Percentiles rank a stretch among this genome's conserved stretches.
Conservation (phyloP, 2,113 vertebrate genomes). For the Ailurus styani region DNA sequence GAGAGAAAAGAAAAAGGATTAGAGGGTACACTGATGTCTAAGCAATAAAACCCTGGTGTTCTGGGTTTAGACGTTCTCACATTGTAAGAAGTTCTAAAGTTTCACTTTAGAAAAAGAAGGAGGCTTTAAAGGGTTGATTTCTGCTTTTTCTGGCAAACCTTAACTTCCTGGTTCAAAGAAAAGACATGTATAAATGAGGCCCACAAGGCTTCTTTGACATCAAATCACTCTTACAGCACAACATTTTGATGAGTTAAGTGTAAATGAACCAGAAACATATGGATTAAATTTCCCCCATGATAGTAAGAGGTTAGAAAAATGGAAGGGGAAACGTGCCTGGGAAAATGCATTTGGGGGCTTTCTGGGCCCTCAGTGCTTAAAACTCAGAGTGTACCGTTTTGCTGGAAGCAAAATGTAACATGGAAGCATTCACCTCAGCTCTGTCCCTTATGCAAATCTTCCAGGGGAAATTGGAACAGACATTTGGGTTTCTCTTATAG, state of each 20-base stretch:
- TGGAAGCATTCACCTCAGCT: background rate
- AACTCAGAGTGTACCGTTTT: slow-evolving; percentile 24
- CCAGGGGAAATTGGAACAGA: background rate
- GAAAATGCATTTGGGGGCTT: slow-evolving; percentile 59
- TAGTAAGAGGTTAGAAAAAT: slow-evolving; percentile 71
- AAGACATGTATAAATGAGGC: slow-evolving; percentile 70
- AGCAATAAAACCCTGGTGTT: slow-evolving; percentile 51
- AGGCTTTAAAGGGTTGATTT: slow-evolving; percentile 60
- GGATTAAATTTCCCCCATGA: slow-evolving; percentile 70
- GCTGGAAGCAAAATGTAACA: slow-evolving; percentile 2
- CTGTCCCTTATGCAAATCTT: background rate
- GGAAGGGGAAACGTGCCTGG: background rate
- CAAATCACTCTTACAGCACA: slow-evolving; percentile 55
- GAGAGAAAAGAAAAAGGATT: slow-evolving; percentile 56
- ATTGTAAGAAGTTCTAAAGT: slow-evolving; percentile 70
- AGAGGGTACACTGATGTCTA: slow-evolving; percentile 28
- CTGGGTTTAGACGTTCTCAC: slow-evolving; percentile 64
- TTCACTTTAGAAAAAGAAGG: slow-evolving; percentile 69
- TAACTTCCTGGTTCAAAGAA: slow-evolving; percentile 73
- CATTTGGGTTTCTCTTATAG: background rate
- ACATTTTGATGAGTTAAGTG: slow-evolving; percentile 71
- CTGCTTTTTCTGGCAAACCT: slow-evolving; percentile 73
- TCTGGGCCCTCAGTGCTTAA: background rate
- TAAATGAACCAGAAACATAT: slow-evolving; percentile 75
- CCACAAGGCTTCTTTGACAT: slow-evolving; percentile 69